Evolutionary conservation across 1,140 invertebrate genomes (phyloP).

Genomic region (Brachionus plicatilis): DNA sequence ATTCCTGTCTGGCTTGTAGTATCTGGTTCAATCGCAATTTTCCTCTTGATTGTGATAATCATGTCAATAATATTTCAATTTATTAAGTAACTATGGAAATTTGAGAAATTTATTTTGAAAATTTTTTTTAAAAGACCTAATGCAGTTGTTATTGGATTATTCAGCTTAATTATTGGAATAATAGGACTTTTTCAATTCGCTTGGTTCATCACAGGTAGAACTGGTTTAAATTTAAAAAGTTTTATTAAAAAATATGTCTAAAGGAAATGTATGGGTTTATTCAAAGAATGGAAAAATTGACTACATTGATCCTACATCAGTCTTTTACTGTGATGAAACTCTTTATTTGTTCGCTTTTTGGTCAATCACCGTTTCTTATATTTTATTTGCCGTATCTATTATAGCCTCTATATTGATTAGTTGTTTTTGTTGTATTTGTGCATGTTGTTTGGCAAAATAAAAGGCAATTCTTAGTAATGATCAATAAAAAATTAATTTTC

Average conservation of each 20-base stretch:
- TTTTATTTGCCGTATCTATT: not conserved
- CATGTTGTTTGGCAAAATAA: not conserved
- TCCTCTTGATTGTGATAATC: not conserved
- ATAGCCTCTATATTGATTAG: not conserved
- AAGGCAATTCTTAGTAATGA: not conserved
- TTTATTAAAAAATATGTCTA: not conserved
- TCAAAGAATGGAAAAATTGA: not conserved
- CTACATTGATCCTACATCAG: not conserved
- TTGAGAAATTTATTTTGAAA: not conserved
- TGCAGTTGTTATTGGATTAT: not conserved
- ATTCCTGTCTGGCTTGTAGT: not conserved
- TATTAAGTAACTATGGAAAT: not conserved
- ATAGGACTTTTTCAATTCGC: not conserved
- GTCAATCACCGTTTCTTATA: not conserved
- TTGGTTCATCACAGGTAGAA: not conserved
- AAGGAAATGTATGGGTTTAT: conserved; percentile 3
- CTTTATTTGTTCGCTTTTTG: not conserved
- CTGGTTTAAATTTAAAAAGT: not conserved
- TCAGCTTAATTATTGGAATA: not conserved
- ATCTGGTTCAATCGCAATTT: not conserved
- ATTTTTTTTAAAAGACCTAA: not conserved
- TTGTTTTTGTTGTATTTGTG: not conserved
- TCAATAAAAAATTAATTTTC: no score
- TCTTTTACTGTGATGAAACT: not conserved
- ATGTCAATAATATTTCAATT: not conserved